A percentile compares a stretch with the other conserved stretches of the same genome.
Conservation (phyloP, 2,113 vertebrate genomes). For the Grammomys surdaster region DNA sequence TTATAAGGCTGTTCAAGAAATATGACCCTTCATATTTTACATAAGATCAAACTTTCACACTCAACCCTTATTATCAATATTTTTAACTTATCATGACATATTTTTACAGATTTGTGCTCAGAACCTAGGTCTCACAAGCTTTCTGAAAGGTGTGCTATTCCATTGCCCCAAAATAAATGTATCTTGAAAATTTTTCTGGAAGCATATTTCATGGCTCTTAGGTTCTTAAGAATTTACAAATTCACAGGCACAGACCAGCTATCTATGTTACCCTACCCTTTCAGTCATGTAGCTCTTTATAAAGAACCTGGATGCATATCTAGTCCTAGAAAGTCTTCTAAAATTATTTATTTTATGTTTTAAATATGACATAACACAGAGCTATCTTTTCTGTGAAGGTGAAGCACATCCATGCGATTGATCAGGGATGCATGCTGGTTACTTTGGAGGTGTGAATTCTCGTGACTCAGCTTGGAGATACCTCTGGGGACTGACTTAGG, state of each 20-base stretch:
- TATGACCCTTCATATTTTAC: background rate
- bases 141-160: conserved; percentile 13
- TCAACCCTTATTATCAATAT: background rate
- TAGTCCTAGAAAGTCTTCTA: conserved; percentile 3
- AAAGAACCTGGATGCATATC: background rate
- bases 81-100: conserved; percentile 20
- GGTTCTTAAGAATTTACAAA: conserved; percentile 30
- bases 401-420: background rate
- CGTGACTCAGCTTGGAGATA: background rate
- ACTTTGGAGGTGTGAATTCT: background rate
- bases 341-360: background rate
- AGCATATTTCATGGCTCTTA: background rate
- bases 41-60: background rate
- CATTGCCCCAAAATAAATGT: background rate
- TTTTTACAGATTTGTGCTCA: background rate
- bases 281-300: conserved; percentile 23
- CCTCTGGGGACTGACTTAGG: background rate
- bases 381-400: background rate
- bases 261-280: background rate
- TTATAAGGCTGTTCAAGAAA: background rate
- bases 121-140: background rate
- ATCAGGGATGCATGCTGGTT: background rate
- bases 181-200: background rate
- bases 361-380: background rate
- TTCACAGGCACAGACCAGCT: conserved; percentile 40